Base-by-base conservation (phyloP, 1,140 invertebrate genomes). In the Thaumatotibia leucotreta region DNA sequence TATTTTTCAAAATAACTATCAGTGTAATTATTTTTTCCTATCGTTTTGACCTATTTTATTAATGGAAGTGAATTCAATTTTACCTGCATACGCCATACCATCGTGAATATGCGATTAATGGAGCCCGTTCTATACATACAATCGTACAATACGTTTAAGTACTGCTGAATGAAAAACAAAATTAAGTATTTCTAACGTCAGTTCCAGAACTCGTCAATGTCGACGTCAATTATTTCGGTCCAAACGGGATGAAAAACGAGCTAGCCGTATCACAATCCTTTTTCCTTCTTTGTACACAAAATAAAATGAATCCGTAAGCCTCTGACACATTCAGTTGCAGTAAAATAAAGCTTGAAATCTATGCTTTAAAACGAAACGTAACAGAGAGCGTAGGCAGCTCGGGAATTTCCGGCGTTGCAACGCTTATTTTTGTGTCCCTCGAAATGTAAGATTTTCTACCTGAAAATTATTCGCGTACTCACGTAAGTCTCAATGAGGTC, bases 401-500 rank as follows among this genome's bases (percentile, higher is more conserved):
- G 17, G 5, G 9, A 45, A n/a, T 17, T 45, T 45, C 39, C 39
- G 39, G 14, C 39, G 6, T 20, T 20, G 17, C 39, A 8, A 45
- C 20, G 17, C n/a, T 4, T 45, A 45, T 20, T 20, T 45, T 20
- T 3, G 39, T 45, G 39, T 5, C 17, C 5, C 17, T 20, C 17
- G 39, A 9, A 33, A 4, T 33, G 32, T 8, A 20, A 45, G 17
- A 45, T 20, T 17, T 17, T 20, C 14, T 45, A 20, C 39, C 14
- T 9, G 17, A 45, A 45, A 45, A 8, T 39, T 39, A 14, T 45
- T 45, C 17, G 39, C 4, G 39, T 77, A 95, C 97, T 96, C 93
- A 99, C 98, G 88, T 98, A 97, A 84, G 97, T 98, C 90, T 98
- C 98, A 79, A 99, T 97, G 74, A 96, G 93, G 91, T 98, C 97